Evolutionary conservation across 30 jellyfish, hydroid and myxozoan genomes (phyloP).

Genomic region (Cassiopea xamachana): DNA sequence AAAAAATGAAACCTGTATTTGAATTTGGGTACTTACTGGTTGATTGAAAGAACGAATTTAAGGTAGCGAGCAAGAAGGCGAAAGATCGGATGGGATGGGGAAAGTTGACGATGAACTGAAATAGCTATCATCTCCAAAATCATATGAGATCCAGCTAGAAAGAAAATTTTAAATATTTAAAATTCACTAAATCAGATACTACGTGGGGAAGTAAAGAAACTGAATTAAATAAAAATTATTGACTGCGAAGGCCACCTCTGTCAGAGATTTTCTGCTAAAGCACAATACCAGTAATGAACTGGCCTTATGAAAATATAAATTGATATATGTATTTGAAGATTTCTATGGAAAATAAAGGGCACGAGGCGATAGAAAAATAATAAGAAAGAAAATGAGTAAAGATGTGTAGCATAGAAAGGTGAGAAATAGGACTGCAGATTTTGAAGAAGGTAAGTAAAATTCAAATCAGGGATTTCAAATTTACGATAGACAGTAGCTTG

Average conservation of each 20-base stretch:
- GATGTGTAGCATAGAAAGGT: too few relatives aligned
- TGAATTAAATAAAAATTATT: not conserved
- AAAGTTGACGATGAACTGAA: slow-evolving; percentile 90
- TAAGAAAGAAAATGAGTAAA: too few relatives aligned
- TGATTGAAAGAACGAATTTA: slow-evolving; percentile 83
- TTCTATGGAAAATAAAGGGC: too few relatives aligned
- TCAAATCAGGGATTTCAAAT: too few relatives aligned
- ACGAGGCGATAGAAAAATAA: too few relatives aligned
- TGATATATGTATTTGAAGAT: too few relatives aligned
- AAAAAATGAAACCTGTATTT: not conserved
- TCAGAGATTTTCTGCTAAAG: too few relatives aligned
- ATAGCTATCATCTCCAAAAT: slow-evolving; percentile 82
- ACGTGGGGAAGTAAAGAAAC: not conserved
- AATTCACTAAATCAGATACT: not conserved
- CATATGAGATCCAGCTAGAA: slow-evolving; percentile 82
- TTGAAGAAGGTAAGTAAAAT: too few relatives aligned
- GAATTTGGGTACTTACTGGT: slow-evolving; percentile 65
- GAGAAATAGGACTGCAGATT: too few relatives aligned
- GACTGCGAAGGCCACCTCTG: not conserved
- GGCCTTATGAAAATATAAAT: too few relatives aligned
- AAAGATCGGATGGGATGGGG: slow-evolving; percentile 98
- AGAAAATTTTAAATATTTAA: not conserved
- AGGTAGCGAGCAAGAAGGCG: slow-evolving; percentile 95
- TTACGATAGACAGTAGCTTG: too few relatives aligned
- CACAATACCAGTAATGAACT: too few relatives aligned